Conservation (phyloP, 1,140 invertebrate genomes). For the Calephelis nemesis region DNA sequence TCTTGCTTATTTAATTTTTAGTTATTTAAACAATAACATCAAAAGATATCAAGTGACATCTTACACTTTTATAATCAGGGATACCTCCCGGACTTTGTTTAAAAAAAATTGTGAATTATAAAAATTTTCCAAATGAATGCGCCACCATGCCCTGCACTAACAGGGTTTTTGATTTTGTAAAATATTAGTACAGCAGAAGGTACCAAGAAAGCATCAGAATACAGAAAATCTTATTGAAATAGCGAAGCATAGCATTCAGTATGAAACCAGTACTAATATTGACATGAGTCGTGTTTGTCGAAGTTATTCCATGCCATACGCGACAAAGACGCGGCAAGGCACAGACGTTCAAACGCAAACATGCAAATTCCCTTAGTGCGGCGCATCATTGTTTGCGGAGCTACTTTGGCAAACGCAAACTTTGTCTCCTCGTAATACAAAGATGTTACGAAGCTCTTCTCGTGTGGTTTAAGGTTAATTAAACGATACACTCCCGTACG, state of each 20-base stretch:
- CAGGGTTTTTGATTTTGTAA: too few species aligned
- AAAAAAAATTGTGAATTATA: too few species aligned
- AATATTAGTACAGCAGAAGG: neutral
- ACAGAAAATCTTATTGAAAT: neutral
- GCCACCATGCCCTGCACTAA: too few species aligned
- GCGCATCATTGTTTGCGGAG: conserved; percentile 48
- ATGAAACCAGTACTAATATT: conserved; percentile 15
- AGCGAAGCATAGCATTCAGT: neutral
- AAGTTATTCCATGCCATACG: conserved; percentile 18
- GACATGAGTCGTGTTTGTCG: conserved; percentile 14
- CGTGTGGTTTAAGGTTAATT: conserved; percentile 50
- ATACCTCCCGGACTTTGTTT: too few species aligned
- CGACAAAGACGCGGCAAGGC: conserved; percentile 16
- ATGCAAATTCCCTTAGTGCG: conserved; percentile 56
- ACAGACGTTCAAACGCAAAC: conserved; percentile 44
- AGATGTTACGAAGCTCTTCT: conserved; percentile 37
- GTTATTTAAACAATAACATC: too few species aligned
- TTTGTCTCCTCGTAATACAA: conserved; percentile 45
- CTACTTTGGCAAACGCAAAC: conserved; percentile 51
- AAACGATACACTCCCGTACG: conserved; percentile 20
- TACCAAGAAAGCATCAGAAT: neutral
- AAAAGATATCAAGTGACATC: too few species aligned
- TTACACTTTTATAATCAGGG: too few species aligned
- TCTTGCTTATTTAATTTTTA: too few species aligned
- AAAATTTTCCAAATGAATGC: too few species aligned